A percentile compares a stretch with the other conserved stretches of the same genome.
Evolutionary conservation across 1,140 invertebrate species (phyloP).

Genomic region (Hycleus phaleratus): DNA sequence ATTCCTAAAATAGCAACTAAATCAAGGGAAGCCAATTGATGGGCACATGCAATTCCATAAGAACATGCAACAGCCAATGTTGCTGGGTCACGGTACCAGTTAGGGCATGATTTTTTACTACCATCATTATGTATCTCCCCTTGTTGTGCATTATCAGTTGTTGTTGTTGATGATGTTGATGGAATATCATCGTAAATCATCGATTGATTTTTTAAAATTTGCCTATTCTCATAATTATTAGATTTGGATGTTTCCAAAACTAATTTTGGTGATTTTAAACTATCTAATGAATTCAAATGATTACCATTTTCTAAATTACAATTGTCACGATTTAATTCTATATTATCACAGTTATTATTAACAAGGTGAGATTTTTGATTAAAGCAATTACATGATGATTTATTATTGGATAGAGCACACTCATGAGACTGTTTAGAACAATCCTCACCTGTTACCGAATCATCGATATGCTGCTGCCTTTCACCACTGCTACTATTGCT

Average conservation of each 20-base stretch:
- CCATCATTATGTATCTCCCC: neutral
- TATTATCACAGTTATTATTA: conserved; percentile 6
- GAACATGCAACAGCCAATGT: conserved; percentile 55
- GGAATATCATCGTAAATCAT: neutral
- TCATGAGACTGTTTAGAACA: neutral
- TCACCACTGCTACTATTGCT: neutral
- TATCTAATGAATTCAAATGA: conserved; percentile 25
- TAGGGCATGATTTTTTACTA: neutral
- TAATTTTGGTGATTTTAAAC: conserved; percentile 35
- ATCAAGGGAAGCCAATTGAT: conserved; percentile 55
- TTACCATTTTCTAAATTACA: neutral
- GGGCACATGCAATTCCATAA: conserved; percentile 55
- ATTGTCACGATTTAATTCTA: neutral
- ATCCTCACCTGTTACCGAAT: conserved; percentile 26
- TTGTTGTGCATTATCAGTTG: no score
- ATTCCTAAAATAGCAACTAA: conserved; percentile 58
- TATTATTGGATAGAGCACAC: conserved; percentile 19
- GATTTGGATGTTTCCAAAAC: conserved; percentile 27
- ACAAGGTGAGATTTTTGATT: conserved; percentile 11
- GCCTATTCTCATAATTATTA: conserved; percentile 2
- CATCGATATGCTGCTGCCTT: neutral
- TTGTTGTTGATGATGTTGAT: neutral
- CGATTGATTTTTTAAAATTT: conserved; percentile 9
- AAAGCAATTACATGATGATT: conserved; percentile 18
- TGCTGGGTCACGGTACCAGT: conserved; percentile 48